Conservation (phyloP, 2,797 vertebrate genomes). For the Melanotaenia nigrans region DNA sequence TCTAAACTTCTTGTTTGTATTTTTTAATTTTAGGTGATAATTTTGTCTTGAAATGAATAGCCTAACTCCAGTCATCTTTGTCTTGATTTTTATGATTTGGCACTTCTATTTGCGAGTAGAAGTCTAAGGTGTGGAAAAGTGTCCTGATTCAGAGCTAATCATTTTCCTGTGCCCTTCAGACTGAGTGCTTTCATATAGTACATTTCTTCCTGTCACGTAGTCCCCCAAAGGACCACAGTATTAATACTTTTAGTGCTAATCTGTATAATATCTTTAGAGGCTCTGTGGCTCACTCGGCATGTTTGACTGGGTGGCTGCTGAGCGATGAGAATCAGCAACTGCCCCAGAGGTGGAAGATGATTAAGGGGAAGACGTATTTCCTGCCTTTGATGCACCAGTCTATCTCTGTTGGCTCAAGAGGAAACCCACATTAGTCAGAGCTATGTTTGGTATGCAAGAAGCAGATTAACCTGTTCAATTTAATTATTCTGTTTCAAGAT, state of each 20-base stretch:
- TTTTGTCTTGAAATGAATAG: not conserved
- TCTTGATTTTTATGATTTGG: not conserved
- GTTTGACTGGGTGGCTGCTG: conserved; percentile 32
- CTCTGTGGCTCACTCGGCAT: not conserved
- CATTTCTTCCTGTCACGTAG: conserved; percentile 15
- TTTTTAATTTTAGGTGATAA: too few relatives aligned
- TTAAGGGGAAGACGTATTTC: conserved; percentile 58
- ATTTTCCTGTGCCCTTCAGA: conserved; percentile 10
- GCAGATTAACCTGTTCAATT: not conserved
- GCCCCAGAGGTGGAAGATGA: conserved; percentile 41
- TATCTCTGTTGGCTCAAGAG: conserved; percentile 4
- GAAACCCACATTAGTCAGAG: conserved; percentile 12
- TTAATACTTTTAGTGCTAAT: conserved; percentile 30
- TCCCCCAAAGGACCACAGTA: conserved; percentile 2
- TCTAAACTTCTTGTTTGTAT: not conserved
- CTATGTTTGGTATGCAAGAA: not conserved
- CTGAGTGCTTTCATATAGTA: conserved; percentile 26
- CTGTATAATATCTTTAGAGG: conserved; percentile 26
- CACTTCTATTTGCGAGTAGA: not conserved
- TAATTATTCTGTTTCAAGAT: conserved; percentile 7
- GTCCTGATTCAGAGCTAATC: conserved; percentile 36
- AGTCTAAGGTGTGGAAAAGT: conserved; percentile 22
- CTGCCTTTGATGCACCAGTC: conserved; percentile 52
- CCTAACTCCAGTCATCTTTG: conserved; percentile 1
- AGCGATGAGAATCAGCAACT: conserved; percentile 47